Percentiles rank a stretch among this genome's conserved stretches.
Conservation (phyloP, 2,888 invertebrate species). For the Dorcus hopei region DNA sequence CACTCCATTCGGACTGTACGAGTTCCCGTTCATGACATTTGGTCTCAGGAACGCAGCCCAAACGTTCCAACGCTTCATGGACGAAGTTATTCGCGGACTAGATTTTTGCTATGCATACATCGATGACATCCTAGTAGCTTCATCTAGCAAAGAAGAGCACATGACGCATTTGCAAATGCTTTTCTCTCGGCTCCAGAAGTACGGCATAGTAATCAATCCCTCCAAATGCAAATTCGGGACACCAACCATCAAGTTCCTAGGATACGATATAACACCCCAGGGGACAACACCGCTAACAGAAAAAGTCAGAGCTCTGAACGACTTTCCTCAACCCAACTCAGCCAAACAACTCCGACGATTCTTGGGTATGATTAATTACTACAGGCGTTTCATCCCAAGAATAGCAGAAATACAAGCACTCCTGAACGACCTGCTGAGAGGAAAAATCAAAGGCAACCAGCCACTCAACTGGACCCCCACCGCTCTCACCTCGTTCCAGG, state of each 20-base stretch:
- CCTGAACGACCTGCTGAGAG: constrained; percentile 30
- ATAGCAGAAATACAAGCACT: constrained; percentile 39
- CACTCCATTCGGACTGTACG: constrained; percentile 26
- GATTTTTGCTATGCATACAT: too few relatives aligned
- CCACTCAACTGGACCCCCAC: too few relatives aligned
- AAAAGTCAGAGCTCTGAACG: too few relatives aligned
- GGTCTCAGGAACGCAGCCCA: too few relatives aligned
- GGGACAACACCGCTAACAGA: too few relatives aligned
- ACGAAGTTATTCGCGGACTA: too few relatives aligned
- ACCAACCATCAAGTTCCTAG: constrained; percentile 8
- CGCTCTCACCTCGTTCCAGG: background rate
- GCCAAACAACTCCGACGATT: constrained; percentile 32
- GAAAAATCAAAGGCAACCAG: too few relatives aligned
- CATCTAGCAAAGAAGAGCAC: constrained; percentile 24
- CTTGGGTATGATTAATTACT: constrained; percentile 42
- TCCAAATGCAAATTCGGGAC: constrained; percentile 36
- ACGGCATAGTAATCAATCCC: constrained; percentile 33
- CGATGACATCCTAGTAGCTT: too few relatives aligned
- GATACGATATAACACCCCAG: too few relatives aligned
- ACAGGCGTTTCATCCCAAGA: constrained; percentile 37
- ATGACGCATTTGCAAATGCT: constrained; percentile 27
- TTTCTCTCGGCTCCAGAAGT: constrained; percentile 28
- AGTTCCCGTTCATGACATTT: too few relatives aligned
- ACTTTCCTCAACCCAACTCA: too few relatives aligned
- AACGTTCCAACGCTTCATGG: too few relatives aligned